Percentiles rank a stretch among this genome's conserved stretches.
phyloP scores from a whole-genome alignment of 2,888 invertebrate species.

The Colletes collaris region DNA sequence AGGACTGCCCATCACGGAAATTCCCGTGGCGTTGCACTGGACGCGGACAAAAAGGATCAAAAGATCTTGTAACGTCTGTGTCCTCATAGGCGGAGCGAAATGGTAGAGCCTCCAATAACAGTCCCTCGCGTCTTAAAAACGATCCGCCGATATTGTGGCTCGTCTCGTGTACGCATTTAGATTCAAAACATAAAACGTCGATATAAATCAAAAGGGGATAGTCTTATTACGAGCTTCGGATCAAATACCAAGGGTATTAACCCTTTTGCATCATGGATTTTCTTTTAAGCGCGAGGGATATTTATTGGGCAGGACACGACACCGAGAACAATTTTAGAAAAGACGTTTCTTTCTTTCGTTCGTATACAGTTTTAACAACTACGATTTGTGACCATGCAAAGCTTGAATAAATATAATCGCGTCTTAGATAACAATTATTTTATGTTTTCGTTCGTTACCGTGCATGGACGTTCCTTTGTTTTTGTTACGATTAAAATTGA shows the following conservation, averaged over 20 bases:
- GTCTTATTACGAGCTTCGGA: conserved; percentile 7
- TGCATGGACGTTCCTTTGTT: no score
- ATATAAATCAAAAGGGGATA: conserved; percentile 41
- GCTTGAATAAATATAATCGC: no score
- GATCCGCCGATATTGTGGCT: conserved; percentile 8
- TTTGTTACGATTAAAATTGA: no score
- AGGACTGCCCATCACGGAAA: conserved; percentile 59
- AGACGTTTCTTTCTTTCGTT: no score
- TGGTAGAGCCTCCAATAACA: conserved; percentile 37
- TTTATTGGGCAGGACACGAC: no score
- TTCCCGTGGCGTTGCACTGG: conserved; percentile 27
- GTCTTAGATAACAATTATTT: no score
- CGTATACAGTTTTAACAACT: background rate
- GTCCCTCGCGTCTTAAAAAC: conserved; percentile 9
- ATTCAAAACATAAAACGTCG: conserved; percentile 32
- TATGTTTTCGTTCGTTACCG: no score
- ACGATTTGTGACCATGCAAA: no score
- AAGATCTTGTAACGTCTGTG: conserved; percentile 32
- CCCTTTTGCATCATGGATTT: no score
- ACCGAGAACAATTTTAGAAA: no score
- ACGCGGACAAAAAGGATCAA: conserved; percentile 34
- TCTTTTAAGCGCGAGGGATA: no score
- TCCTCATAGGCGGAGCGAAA: conserved; percentile 52
- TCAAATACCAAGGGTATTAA: background rate
- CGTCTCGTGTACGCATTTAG: conserved; percentile 16